These are phyloP conservation scores for Dufourea novaeangliae DNA, from an alignment of 1,140 invertebrate genomes.

Conservation along the genomic window DNA sequence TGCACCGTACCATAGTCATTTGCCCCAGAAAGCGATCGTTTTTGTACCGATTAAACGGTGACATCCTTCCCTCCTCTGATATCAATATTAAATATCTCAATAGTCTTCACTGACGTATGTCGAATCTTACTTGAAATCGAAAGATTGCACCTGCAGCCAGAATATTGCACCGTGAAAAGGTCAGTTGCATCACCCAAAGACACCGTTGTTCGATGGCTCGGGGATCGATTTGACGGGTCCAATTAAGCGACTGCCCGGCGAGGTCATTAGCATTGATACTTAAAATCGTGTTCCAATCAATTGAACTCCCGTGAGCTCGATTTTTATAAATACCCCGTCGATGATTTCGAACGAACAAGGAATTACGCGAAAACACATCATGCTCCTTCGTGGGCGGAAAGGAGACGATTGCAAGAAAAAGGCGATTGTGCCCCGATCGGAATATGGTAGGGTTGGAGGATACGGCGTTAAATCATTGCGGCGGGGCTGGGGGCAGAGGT, in stretches of 20 bases:
- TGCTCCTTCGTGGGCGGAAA: too few species aligned
- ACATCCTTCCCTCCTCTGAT: neutral
- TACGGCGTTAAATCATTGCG: slow-evolving; percentile 21
- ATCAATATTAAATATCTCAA: neutral
- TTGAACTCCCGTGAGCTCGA: neutral
- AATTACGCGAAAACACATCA: neutral
- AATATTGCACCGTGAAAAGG: neutral
- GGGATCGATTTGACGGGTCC: slow-evolving; percentile 57
- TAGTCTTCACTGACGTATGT: too few species aligned
- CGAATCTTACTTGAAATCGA: too few species aligned
- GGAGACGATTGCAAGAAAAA: neutral
- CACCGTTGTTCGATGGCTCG: slow-evolving; percentile 30
- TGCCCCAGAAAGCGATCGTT: neutral
- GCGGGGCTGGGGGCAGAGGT: neutral
- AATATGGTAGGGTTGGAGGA: too few species aligned
- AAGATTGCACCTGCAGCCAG: too few species aligned
- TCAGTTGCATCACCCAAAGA: neutral
- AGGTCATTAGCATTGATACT: slow-evolving; percentile 69
- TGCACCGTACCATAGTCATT: slow-evolving; percentile 2
- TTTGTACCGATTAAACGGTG: neutral
- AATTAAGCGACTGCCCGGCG: slow-evolving; percentile 58
- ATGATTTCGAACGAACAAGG: neutral
- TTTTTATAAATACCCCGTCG: neutral
- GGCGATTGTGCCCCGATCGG: neutral
- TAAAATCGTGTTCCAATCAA: slow-evolving; percentile 71